A percentile compares a stretch with the other conserved stretches of the same genome.
Evolutionary conservation across 2,888 invertebrate genomes (phyloP).

Genomic region (Gortyna flavago): DNA sequence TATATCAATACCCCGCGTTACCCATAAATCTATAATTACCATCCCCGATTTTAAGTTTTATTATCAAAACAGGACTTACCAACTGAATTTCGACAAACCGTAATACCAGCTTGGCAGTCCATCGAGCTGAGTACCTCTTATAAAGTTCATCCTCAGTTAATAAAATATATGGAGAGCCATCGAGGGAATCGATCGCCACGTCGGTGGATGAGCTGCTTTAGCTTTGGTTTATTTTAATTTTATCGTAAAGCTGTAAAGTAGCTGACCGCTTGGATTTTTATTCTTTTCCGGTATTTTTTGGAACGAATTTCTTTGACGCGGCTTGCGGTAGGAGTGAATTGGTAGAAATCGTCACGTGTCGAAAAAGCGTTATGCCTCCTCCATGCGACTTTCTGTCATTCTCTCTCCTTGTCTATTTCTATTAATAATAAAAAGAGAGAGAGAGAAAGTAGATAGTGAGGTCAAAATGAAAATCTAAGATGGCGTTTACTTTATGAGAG

Average conservation of each 20-base stretch:
- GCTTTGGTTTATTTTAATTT: constrained; percentile 38
- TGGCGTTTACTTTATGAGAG: too few species aligned
- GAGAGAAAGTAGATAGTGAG: neutral
- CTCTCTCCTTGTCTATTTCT: neutral
- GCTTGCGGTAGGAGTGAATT: neutral
- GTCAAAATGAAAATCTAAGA: neutral
- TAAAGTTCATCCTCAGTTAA: constrained; percentile 39
- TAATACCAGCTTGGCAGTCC: constrained; percentile 16
- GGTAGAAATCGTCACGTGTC: neutral
- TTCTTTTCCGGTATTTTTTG: neutral
- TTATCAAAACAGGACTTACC: constrained; percentile 45
- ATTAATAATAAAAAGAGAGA: neutral
- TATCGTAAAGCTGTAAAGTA: constrained; percentile 2
- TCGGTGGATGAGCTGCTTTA: constrained; percentile 1
- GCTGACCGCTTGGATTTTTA: neutral
- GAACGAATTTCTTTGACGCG: neutral
- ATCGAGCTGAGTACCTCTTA: constrained; percentile 34
- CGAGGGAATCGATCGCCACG: constrained; percentile 15
- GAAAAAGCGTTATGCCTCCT: neutral
- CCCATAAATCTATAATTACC: constrained; percentile 21
- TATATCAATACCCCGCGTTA: too few species aligned
- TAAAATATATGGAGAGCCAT: constrained; percentile 38
- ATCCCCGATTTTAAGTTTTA: constrained; percentile 21
- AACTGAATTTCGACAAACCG: too few species aligned
- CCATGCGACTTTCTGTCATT: neutral